phyloP scores from a whole-genome alignment of 2,888 invertebrate species.

The Stenurella melanura region DNA sequence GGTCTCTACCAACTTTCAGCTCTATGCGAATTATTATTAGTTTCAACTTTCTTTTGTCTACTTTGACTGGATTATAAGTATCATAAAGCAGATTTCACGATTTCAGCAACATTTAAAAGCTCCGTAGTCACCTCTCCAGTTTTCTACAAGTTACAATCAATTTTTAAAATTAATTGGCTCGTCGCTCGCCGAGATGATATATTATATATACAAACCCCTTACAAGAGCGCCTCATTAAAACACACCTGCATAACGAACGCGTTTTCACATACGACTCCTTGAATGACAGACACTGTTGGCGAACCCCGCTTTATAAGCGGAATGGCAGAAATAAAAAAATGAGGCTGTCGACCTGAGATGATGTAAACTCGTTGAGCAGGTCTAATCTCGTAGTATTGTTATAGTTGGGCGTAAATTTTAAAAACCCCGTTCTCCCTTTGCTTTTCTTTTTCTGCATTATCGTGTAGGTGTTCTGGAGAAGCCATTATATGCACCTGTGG shows the following conservation, averaged over 20 bases:
- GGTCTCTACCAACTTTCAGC: too few relatives aligned
- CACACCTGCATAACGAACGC: slow-evolving; percentile 31
- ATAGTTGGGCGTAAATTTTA: slow-evolving; percentile 24
- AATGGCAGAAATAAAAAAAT: slow-evolving; percentile 9
- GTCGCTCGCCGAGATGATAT: not conserved
- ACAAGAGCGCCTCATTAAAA: slow-evolving; percentile 23
- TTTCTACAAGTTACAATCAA: not conserved
- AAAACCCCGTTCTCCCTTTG: slow-evolving; percentile 1
- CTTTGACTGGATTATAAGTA: too few relatives aligned
- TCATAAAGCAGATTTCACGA: too few relatives aligned
- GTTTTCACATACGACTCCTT: slow-evolving; percentile 12
- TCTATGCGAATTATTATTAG: too few relatives aligned
- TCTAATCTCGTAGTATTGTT: slow-evolving; percentile 26
- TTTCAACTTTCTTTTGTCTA: too few relatives aligned
- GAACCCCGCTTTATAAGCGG: slow-evolving; percentile 8
- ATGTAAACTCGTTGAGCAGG: slow-evolving; percentile 32
- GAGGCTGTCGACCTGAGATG: slow-evolving; percentile 37
- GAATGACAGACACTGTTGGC: slow-evolving; percentile 4
- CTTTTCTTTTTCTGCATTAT: slow-evolving; percentile 1
- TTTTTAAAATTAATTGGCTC: not conserved
- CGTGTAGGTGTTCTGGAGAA: slow-evolving; percentile 16
- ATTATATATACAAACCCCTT: slow-evolving; percentile 13
- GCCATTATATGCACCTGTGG: slow-evolving; percentile 14
- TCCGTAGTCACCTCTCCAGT: too few relatives aligned
- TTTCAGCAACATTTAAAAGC: too few relatives aligned